Percentiles rank a stretch among this genome's conserved stretches.
Evolutionary conservation across 2,888 invertebrate species (phyloP).

Genomic region (Drosophila emarginata): DNA sequence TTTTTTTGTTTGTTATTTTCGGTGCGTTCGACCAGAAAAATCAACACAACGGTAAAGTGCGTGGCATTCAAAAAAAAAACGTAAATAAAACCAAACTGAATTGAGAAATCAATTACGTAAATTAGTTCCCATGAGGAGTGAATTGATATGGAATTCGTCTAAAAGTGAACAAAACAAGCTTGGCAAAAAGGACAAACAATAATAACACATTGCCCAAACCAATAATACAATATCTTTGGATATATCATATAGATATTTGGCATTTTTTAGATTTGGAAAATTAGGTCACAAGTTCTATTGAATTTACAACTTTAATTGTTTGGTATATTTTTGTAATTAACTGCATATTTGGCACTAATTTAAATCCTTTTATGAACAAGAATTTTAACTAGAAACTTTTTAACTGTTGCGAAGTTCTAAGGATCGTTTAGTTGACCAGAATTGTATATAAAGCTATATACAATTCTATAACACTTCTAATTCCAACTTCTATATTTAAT

Average conservation of each 20-base stretch:
- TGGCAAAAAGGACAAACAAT: neutral
- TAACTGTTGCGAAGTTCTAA: no score
- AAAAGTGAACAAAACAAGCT: neutral
- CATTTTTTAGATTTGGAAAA: neutral
- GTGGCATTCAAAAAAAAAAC: constrained; percentile 43
- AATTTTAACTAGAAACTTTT: neutral
- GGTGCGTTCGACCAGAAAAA: no score
- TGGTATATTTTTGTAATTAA: no score
- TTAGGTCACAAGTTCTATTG: neutral
- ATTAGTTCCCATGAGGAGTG: constrained; percentile 35
- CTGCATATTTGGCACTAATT: neutral
- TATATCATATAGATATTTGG: neutral
- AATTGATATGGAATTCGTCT: neutral
- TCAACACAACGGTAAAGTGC: constrained; percentile 56
- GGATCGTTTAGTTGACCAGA: no score
- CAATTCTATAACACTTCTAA: no score
- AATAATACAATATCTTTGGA: neutral
- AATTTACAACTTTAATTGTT: no score
- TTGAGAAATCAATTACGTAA: constrained; percentile 31
- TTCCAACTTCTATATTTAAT: no score
- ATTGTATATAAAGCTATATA: no score
- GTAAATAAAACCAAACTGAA: neutral
- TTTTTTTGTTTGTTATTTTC: neutral
- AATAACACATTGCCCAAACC: neutral
- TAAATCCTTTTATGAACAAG: neutral